Evolutionary conservation across 2,888 invertebrate genomes (phyloP).

Genomic region (Lycocerus yunnanus): DNA sequence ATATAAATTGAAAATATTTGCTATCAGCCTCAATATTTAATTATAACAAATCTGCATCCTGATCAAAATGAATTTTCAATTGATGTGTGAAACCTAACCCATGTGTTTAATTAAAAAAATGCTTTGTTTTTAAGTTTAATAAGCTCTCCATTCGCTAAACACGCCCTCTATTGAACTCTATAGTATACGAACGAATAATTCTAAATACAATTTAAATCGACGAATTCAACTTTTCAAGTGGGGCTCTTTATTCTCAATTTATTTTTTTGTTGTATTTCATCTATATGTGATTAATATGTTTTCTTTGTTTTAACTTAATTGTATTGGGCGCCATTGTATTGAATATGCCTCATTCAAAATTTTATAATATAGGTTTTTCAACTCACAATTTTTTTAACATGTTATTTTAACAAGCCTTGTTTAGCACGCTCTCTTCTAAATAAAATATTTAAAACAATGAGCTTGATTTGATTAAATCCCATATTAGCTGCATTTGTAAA

Average conservation of each 20-base stretch:
- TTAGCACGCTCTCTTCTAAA: background rate
- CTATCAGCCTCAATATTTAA: conserved; percentile 43
- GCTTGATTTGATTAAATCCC: background rate
- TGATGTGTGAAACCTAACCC: conserved; percentile 56
- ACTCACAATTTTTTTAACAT: background rate
- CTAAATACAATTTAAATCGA: conserved; percentile 49
- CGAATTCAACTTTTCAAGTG: conserved; percentile 46
- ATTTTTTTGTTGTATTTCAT: conserved; percentile 30
- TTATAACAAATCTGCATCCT: conserved; percentile 52
- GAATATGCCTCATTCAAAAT: background rate
- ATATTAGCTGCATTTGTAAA: background rate
- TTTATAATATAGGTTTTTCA: background rate
- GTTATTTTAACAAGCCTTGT: background rate
- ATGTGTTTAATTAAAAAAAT: conserved; percentile 57
- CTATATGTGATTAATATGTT: conserved; percentile 30
- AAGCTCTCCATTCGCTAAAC: conserved; percentile 53
- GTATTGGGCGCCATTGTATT: background rate
- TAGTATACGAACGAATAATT: conserved; percentile 50
- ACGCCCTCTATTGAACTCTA: conserved; percentile 47
- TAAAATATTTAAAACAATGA: background rate
- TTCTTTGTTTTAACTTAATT: conserved; percentile 17
- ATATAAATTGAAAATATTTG: background rate
- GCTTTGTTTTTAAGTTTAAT: conserved; percentile 57
- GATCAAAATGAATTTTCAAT: conserved; percentile 55
- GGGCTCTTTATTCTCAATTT: conserved; percentile 32